phyloP scores from a whole-genome alignment of 2,797 vertebrate genomes.

The Pseudochaenichthys georgianus region DNA sequence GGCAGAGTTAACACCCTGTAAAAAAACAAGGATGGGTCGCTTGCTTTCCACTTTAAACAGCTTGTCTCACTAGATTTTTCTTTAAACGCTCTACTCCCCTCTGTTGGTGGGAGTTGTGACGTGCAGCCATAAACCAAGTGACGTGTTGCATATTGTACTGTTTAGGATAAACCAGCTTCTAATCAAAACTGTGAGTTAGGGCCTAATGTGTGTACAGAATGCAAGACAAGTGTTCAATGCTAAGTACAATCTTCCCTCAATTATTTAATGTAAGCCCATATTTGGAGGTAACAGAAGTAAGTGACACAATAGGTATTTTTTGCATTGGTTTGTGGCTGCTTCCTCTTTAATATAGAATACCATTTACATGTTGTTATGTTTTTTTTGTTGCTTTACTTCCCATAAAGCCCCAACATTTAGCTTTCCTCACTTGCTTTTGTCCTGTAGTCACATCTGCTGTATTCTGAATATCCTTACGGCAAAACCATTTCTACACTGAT shows the following conservation, averaged over 20 bases:
- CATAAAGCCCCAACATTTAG: rapidly evolving
- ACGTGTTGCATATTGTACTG: neutral
- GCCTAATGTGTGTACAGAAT: neutral
- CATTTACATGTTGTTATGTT: constrained; percentile 26
- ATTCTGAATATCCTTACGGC: neutral
- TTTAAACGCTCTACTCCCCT: constrained; percentile 24
- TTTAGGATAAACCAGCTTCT: neutral
- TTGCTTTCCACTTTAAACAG: too few species aligned
- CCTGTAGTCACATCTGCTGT: constrained; percentile 2
- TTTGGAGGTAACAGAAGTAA: neutral
- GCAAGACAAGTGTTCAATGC: neutral
- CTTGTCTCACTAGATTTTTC: neutral
- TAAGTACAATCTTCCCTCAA: neutral
- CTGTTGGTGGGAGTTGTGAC: constrained; percentile 32
- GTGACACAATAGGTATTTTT: neutral
- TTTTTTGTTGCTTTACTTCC: constrained; percentile 8
- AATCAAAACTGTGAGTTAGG: neutral
- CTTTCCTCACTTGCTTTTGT: neutral
- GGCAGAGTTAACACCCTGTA: too few species aligned
- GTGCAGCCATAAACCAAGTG: neutral
- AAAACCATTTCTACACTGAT: neutral
- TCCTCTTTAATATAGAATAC: constrained; percentile 18
- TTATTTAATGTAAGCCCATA: neutral
- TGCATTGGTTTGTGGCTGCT: neutral
- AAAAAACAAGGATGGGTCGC: neutral